These are phyloP conservation scores for Phalera bucephala DNA, from an alignment of 2,888 invertebrate genomes.

Conservation along the genomic window DNA sequence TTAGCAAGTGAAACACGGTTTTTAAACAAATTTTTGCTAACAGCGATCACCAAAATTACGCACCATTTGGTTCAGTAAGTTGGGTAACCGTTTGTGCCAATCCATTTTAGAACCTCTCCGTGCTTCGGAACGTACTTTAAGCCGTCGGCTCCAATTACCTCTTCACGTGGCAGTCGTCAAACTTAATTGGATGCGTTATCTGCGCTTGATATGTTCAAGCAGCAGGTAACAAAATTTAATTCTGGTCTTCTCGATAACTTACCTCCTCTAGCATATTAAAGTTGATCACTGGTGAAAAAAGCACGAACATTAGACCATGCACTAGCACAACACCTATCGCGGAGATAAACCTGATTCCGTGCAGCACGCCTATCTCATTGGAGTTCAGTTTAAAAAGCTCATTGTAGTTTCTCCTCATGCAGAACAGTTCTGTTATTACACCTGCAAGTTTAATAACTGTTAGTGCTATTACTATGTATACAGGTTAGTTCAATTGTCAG, in stretches of 20 bases:
- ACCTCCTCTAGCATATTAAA: constrained; percentile 31
- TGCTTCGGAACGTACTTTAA: too few relatives aligned
- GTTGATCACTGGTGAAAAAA: constrained; percentile 17
- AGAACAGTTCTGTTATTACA: constrained; percentile 27
- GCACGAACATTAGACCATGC: constrained; percentile 19
- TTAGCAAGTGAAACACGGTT: too few relatives aligned
- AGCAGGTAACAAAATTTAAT: background rate
- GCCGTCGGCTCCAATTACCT: too few relatives aligned
- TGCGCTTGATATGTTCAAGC: background rate
- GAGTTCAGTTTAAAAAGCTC: constrained; percentile 23
- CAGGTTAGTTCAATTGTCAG: too few relatives aligned
- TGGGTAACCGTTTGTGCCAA: background rate
- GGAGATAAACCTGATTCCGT: constrained; percentile 33
- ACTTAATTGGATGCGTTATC: too few relatives aligned
- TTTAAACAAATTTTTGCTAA: too few relatives aligned
- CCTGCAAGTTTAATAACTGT: too few relatives aligned
- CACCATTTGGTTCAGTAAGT: background rate
- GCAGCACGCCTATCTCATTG: constrained; percentile 34
- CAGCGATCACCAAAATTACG: too few relatives aligned
- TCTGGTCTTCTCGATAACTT: too few relatives aligned
- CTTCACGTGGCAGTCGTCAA: too few relatives aligned
- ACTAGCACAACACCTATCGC: constrained; percentile 7
- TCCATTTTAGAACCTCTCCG: too few relatives aligned
- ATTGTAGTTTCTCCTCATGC: constrained; percentile 27
- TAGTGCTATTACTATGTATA: too few relatives aligned